Evolutionary conservation across 2,888 invertebrate species (phyloP).

Genomic region (Trachelus troglodyta): DNA sequence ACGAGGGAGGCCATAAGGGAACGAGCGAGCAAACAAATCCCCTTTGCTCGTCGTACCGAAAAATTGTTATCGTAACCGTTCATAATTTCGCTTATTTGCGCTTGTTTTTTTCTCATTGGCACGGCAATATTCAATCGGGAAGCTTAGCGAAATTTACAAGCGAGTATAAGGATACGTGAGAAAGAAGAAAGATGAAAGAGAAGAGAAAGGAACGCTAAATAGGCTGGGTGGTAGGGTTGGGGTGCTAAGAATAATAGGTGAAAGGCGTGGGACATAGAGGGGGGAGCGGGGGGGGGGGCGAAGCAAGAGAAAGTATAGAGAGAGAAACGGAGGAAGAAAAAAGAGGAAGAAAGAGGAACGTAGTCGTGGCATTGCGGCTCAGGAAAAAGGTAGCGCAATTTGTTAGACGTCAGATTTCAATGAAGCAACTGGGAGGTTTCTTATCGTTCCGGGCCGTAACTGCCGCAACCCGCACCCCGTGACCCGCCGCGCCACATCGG

Average conservation of each 20-base stretch:
- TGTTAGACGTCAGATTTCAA: conserved; percentile 50
- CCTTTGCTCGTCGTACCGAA: background rate
- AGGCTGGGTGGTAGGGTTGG: background rate
- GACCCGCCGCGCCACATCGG: conserved; percentile 2
- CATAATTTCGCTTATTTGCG: background rate
- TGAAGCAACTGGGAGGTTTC: conserved; percentile 39
- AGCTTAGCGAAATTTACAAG: background rate
- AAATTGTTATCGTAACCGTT: background rate
- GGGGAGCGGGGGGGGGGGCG: too few relatives aligned
- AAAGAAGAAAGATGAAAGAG: too few relatives aligned
- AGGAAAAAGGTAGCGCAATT: conserved; percentile 33
- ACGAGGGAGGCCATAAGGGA: background rate
- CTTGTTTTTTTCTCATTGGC: background rate
- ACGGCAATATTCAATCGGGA: background rate
- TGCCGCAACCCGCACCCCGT: conserved; percentile 24
- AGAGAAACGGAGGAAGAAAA: conserved; percentile 1
- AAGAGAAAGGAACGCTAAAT: background rate
- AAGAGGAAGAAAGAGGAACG: background rate
- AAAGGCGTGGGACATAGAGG: background rate
- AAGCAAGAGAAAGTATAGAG: background rate
- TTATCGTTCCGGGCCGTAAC: conserved; percentile 34
- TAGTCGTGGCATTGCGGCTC: background rate
- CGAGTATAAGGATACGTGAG: too few relatives aligned
- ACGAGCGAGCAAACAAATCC: background rate
- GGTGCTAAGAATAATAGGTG: background rate